Evolutionary conservation across 1,140 invertebrate genomes (phyloP), one percentile per base, ranked within the genome.

Genomic region (Phenacoccus solenopsis): DNA sequence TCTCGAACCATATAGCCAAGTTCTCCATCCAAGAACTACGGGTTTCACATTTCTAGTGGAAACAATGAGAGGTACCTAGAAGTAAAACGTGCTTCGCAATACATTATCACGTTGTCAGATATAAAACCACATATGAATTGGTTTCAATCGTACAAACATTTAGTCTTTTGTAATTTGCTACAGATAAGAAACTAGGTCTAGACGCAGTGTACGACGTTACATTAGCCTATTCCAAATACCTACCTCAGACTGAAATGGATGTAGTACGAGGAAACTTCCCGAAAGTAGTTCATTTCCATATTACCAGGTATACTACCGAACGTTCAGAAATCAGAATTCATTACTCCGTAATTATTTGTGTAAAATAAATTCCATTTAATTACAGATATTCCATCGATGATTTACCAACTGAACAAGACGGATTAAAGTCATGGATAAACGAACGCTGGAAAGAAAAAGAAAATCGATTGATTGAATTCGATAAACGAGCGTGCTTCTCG

Each of bases 11-110:
- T 93, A 92, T 73, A 80, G 86, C 7, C 86, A 88, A 76, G 87
- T 91, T 5, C 79, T 96, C 0, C 91, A 95, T 79, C 92, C 93
- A 0, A 86, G 90, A 73, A 91, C 89, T 1, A 93, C 90, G 1
- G 93, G 93, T 0, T 94, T 94, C 79, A 83, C 82, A 35, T 90
- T 86, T 75, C 76, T 94, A 28, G 83, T 84, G 0, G 78, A 83
- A 56, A 82, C 87, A 75, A 85, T 92, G 75, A 80, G 87, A 70
- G 79, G 84, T 85, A 78, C 78, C 75, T 72, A n/a, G n/a, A n/a
- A n/a, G n/a, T n/a, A n/a, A n/a, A n/a, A n/a, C n/a, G n/a, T n/a
- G n/a, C n/a, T n/a, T n/a, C n/a, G n/a, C n/a, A n/a, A n/a, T n/a
- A n/a, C n/a, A n/a, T n/a, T n/a, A n/a, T n/a, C n/a, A n/a, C n/a